Evolutionary conservation across 2,888 invertebrate species (phyloP).

Genomic region (Adelphocoris suturalis): DNA sequence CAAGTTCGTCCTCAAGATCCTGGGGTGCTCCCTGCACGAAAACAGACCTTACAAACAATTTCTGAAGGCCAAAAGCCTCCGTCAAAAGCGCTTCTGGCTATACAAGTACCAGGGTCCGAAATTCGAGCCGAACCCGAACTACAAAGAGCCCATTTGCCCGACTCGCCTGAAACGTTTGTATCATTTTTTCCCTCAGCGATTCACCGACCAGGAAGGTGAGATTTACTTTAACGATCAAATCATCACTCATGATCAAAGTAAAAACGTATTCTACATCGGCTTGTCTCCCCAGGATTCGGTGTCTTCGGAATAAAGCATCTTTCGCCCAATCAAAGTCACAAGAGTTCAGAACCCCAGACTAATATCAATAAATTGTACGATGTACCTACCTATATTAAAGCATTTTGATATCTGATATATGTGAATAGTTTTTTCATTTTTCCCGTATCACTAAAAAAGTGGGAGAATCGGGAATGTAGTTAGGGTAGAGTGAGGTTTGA

Average conservation of each 20-base stretch:
- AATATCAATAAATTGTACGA: no score
- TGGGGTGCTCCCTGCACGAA: constrained; percentile 50
- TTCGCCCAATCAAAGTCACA: no score
- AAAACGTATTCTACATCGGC: constrained; percentile 45
- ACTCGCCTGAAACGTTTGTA: constrained; percentile 30
- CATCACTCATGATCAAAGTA: constrained; percentile 26
- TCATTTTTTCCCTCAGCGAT: constrained; percentile 45
- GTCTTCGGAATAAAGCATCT: no score
- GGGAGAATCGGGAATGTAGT: no score
- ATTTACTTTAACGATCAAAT: constrained; percentile 43
- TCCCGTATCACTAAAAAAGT: no score
- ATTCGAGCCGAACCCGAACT: not conserved
- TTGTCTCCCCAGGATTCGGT: not conserved
- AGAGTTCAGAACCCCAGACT: no score
- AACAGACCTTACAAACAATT: constrained; percentile 58
- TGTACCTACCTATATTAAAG: no score
- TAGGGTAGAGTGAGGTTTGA: no score
- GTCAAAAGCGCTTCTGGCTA: constrained; percentile 61
- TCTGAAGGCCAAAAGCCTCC: constrained; percentile 34
- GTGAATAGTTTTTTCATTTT: no score
- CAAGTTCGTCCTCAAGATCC: constrained; percentile 54
- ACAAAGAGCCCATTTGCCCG: constrained; percentile 39
- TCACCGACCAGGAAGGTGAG: not conserved
- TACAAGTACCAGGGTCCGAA: constrained; percentile 62
- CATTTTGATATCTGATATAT: no score